Conservation (phyloP, 2,888 invertebrate species). For the Himalopsyche anomala region DNA sequence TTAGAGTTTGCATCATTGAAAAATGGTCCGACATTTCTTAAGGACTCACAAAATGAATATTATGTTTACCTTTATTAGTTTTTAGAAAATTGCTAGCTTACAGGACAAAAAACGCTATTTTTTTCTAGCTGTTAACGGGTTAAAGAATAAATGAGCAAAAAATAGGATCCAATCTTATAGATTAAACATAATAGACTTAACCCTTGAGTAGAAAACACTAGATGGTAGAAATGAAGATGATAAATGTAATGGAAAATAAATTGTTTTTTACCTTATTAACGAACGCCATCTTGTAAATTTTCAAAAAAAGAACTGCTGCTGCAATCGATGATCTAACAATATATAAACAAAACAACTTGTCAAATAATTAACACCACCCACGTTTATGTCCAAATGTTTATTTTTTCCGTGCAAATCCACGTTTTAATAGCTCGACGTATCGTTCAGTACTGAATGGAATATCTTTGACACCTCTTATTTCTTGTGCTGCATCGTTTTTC, state of each 20-base stretch:
- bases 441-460: conserved; percentile 4
- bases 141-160: too few species aligned
- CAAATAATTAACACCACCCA: background rate
- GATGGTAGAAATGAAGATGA: too few species aligned
- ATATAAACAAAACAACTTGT: conserved; percentile 14
- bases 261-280: background rate
- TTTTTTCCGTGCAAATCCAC: background rate
- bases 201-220: too few species aligned
- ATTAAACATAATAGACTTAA: too few species aligned
- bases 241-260: background rate
- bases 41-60: too few species aligned
- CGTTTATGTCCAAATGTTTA: background rate
- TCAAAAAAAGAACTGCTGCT: background rate
- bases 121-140: too few species aligned
- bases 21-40: too few species aligned
- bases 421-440: background rate
- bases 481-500: conserved; percentile 16
- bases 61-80: too few species aligned
- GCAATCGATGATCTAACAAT: conserved; percentile 28
- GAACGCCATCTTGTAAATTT: background rate
- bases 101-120: too few species aligned
- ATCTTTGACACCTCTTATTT: conserved; percentile 19
- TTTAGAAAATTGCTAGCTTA: too few species aligned
- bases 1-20: too few species aligned
- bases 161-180: too few species aligned